These are phyloP conservation scores for Lasioglossum leucozonium DNA, from an alignment of 2,888 invertebrate genomes.

Conservation along the genomic window DNA sequence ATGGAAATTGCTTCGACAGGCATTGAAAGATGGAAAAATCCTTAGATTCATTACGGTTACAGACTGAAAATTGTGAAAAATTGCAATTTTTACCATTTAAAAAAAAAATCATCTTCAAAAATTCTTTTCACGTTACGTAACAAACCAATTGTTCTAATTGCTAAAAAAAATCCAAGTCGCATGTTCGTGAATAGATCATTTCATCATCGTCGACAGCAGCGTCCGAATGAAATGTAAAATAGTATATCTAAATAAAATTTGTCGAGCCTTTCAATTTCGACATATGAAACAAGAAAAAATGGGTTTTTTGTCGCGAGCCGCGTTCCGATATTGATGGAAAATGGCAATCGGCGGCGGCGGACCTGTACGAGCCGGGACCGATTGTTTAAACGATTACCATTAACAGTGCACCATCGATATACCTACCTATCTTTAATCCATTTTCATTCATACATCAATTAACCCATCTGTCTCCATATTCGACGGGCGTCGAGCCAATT, in stretches of 20 bases:
- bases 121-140: no score
- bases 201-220: background rate
- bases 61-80: no score
- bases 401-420: slow-evolving; percentile 36
- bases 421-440: slow-evolving; percentile 59
- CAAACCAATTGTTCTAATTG: no score
- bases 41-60: no score
- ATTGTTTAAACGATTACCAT: slow-evolving; percentile 49
- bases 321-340: background rate
- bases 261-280: background rate
- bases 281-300: background rate
- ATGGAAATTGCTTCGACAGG: no score
- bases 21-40: no score
- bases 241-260: background rate
- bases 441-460: slow-evolving; percentile 50
- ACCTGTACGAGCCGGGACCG: background rate
- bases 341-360: background rate
- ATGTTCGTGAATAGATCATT: background rate
- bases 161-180: no score
- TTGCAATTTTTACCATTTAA: no score
- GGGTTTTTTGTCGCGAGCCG: background rate
- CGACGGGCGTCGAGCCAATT: slow-evolving; percentile 46
- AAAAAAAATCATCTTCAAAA: no score
- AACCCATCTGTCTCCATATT: slow-evolving; percentile 37
- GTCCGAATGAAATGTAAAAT: background rate